These are phyloP conservation scores for Lagria hirta DNA, from an alignment of 2,888 invertebrate genomes.

Conservation along the genomic window DNA sequence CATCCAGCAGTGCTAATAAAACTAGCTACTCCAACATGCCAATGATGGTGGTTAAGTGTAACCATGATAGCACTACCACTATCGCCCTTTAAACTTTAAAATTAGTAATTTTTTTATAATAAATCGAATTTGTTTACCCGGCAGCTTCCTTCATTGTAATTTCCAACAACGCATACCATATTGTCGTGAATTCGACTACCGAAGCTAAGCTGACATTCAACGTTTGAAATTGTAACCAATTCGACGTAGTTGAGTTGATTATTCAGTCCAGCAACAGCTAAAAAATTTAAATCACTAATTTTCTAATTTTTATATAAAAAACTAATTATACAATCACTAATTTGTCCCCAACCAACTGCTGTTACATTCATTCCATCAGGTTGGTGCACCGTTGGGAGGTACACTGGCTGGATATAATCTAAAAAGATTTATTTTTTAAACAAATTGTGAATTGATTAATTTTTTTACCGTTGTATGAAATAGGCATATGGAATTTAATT, in stretches of 20 bases:
- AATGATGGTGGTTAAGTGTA: constrained; percentile 4
- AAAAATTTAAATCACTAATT: constrained; percentile 1
- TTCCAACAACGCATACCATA: constrained; percentile 5
- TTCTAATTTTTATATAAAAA: too few relatives aligned
- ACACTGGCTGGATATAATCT: constrained; percentile 5
- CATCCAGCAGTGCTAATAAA: constrained; percentile 14
- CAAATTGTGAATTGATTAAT: too few relatives aligned
- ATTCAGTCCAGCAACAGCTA: background rate
- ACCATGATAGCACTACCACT: constrained; percentile 5
- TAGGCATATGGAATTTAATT: constrained; percentile 5
- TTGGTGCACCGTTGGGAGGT: constrained; percentile 1
- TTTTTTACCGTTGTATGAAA: constrained; percentile 1
- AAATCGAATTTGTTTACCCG: too few relatives aligned
- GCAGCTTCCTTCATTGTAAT: constrained; percentile 11
- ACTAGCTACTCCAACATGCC: constrained; percentile 11
- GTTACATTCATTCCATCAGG: background rate
- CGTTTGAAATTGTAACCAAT: background rate
- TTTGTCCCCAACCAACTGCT: constrained; percentile 10
- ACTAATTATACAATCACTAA: constrained; percentile 7
- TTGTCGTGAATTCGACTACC: constrained; percentile 1
- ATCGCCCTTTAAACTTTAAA: constrained; percentile 7
- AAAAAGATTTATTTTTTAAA: constrained; percentile 4
- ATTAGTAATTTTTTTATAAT: too few relatives aligned
- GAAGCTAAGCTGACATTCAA: constrained; percentile 7
- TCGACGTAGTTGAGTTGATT: constrained; percentile 4